These are phyloP conservation scores for Denticeps clupeoides DNA, from an alignment of 2,797 vertebrate species.

Conservation along the genomic window DNA sequence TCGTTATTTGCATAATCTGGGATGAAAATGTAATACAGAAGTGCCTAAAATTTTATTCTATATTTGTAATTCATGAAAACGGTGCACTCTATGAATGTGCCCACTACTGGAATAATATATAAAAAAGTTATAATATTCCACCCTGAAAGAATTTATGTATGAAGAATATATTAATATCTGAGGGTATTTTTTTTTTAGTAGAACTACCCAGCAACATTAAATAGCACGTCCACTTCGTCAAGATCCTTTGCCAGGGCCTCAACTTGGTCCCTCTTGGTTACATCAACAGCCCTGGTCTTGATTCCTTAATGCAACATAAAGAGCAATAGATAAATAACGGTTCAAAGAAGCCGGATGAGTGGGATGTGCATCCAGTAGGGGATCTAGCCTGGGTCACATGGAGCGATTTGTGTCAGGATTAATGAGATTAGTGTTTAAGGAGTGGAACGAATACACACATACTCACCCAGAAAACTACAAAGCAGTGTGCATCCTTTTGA, in stretches of 20 bases:
- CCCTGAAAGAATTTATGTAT: too few relatives aligned
- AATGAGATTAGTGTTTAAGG: conserved; percentile 12
- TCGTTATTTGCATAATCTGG: too few relatives aligned
- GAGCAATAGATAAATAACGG: neutral
- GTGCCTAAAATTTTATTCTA: too few relatives aligned
- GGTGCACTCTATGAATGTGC: too few relatives aligned
- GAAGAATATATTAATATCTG: neutral
- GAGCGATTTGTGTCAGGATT: conserved; percentile 16
- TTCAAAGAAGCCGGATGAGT: neutral
- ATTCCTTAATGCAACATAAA: conserved; percentile 60
- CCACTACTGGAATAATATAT: too few relatives aligned
- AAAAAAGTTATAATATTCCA: neutral
- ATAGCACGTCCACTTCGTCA: conserved; percentile 77
- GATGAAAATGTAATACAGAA: too few relatives aligned
- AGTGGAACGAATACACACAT: neutral
- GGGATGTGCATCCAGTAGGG: neutral
- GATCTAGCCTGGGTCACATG: neutral
- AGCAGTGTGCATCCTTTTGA: conserved; percentile 4
- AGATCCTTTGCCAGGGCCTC: conserved; percentile 75
- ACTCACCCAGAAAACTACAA: neutral
- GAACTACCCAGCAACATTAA: conserved; percentile 82
- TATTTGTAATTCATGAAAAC: too few relatives aligned
- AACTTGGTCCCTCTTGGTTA: conserved; percentile 81
- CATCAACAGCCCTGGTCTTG: conserved; percentile 72
- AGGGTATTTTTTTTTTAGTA: neutral